These are phyloP conservation scores for Drosophila arizonae DNA, from an alignment of 1,140 invertebrate genomes.

Conservation along the genomic window DNA sequence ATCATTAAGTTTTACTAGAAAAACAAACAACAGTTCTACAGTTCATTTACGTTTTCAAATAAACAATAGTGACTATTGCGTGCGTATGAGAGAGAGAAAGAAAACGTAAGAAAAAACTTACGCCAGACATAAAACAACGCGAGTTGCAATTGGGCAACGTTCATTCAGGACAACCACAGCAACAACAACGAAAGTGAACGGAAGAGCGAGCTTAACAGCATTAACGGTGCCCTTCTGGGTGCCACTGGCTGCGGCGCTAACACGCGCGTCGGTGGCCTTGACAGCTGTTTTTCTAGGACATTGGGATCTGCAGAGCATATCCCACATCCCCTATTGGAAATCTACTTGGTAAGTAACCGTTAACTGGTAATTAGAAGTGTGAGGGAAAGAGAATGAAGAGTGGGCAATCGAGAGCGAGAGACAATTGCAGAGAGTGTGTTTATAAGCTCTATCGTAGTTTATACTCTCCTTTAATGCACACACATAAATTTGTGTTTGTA, in stretches of 20 bases:
- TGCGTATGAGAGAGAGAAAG: slow-evolving; percentile 1
- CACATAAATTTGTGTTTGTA: background rate
- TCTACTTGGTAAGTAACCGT: slow-evolving; percentile 32
- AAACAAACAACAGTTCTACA: slow-evolving; percentile 20
- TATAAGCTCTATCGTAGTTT: slow-evolving; percentile 3
- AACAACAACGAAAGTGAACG: background rate
- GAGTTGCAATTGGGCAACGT: slow-evolving; percentile 35
- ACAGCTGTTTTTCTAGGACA: slow-evolving; percentile 43
- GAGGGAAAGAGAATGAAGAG: background rate
- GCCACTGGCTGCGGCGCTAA: slow-evolving; percentile 15
- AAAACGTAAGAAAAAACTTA: slow-evolving; percentile 8
- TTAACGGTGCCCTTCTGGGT: slow-evolving; percentile 34
- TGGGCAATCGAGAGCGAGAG: background rate
- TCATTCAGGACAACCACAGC: slow-evolving; percentile 11
- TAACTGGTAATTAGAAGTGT: background rate
- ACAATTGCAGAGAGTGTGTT: background rate
- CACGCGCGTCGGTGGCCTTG: slow-evolving; percentile 32
- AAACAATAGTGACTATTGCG: slow-evolving; percentile 10
- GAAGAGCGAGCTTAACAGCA: slow-evolving; percentile 18
- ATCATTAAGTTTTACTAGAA: slow-evolving; percentile 27
- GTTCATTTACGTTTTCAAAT: slow-evolving; percentile 33
- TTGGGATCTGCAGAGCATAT: slow-evolving; percentile 28
- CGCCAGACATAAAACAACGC: slow-evolving; percentile 41
- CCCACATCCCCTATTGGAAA: slow-evolving; percentile 7
- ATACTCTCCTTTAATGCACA: background rate